Conservation (phyloP, 2,888 invertebrate species). For the Melanargia galathea region DNA sequence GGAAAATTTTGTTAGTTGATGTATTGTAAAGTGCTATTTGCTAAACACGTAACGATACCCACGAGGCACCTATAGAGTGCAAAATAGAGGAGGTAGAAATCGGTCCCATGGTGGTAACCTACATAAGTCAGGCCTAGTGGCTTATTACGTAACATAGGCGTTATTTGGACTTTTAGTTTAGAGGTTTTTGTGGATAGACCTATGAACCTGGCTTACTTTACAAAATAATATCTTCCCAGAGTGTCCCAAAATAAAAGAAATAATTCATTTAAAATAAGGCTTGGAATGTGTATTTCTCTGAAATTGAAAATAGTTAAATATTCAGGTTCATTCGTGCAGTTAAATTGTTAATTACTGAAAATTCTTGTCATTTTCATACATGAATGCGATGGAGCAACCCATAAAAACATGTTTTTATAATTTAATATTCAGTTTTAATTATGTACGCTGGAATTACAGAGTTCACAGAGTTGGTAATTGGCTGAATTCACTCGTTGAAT, state of each 20-base stretch:
- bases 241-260: too few species aligned
- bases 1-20: background rate
- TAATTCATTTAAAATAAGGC: too few species aligned
- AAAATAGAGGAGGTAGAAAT: background rate
- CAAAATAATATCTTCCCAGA: background rate
- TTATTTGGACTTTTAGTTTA: too few species aligned
- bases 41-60: conserved; percentile 12
- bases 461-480: conserved; percentile 12
- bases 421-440: conserved; percentile 19
- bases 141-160: background rate
- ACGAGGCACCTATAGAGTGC: background rate
- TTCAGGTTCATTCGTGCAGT: conserved; percentile 8
- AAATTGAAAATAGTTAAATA: background rate
- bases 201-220: background rate
- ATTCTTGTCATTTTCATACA: conserved; percentile 25
- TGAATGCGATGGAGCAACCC: conserved; percentile 13
- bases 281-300: background rate
- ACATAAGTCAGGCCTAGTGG: conserved; percentile 5
- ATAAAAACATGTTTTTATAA: conserved; percentile 20
- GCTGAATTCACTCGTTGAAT: conserved; percentile 11
- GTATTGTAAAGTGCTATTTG: background rate
- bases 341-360: conserved; percentile 18
- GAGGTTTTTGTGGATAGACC: too few species aligned
- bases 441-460: conserved; percentile 6
- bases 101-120: conserved; percentile 5